These are phyloP conservation scores for Sogatella furcifera DNA, from an alignment of 1,140 invertebrate species.

Conservation along the genomic window DNA sequence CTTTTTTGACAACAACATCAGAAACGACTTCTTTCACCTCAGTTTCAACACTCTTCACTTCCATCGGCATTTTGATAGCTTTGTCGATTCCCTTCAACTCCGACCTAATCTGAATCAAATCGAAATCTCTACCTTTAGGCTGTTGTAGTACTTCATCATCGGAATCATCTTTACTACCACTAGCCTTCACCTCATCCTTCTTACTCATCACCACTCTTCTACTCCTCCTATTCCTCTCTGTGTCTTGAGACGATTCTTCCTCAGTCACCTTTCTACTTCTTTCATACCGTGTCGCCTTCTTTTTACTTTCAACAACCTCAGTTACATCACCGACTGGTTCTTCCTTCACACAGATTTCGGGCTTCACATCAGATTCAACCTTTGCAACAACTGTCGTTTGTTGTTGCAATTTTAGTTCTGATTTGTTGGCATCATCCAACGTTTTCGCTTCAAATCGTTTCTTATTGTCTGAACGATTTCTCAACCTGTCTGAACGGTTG, in stretches of 20 bases:
- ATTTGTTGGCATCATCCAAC: neutral
- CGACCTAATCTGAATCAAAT: constrained; percentile 70
- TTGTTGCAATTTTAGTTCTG: neutral
- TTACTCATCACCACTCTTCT: constrained; percentile 7
- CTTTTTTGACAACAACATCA: constrained; percentile 9
- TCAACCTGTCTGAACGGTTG: neutral
- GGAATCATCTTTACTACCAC: constrained; percentile 11
- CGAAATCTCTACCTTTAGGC: constrained; percentile 60
- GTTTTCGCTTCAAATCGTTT: neutral
- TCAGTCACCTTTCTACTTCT: constrained; percentile 1
- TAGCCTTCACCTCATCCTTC: constrained; percentile 6
- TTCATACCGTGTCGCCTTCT: neutral
- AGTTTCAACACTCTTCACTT: neutral
- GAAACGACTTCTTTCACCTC: constrained; percentile 9
- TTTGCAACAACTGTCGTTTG: neutral
- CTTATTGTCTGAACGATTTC: constrained; percentile 1
- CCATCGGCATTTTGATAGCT: constrained; percentile 35
- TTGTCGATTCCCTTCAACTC: constrained; percentile 69
- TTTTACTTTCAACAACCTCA: too few species aligned
- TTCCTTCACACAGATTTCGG: too few species aligned
- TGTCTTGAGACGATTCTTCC: neutral
- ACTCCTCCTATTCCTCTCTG: constrained; percentile 5
- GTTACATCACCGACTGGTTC: too few species aligned
- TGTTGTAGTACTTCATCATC: constrained; percentile 1
- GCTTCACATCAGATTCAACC: neutral